phyloP scores from a whole-genome alignment of 2,113 vertebrate genomes.

The Charina bottae region DNA sequence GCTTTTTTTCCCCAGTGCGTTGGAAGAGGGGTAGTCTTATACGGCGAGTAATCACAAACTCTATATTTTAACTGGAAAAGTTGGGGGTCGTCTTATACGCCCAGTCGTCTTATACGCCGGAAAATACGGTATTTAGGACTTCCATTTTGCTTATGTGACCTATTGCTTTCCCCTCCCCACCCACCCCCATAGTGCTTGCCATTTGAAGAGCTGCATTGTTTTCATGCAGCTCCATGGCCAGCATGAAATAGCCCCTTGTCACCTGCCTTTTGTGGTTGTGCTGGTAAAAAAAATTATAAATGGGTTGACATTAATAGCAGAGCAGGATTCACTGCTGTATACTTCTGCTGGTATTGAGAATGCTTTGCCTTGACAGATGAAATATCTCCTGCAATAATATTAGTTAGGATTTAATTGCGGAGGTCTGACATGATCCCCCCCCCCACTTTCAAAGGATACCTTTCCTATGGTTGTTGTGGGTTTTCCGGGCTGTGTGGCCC shows the following conservation, averaged over 20 bases:
- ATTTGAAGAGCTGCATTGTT: conserved; percentile 66
- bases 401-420: conserved; percentile 62
- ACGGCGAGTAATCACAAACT: too few species aligned
- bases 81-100: too few species aligned
- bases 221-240: conserved; percentile 71
- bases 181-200: conserved; percentile 19
- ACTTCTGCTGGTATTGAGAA: conserved; percentile 71
- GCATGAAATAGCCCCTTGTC: conserved; percentile 75
- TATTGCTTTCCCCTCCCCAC: conserved; percentile 13
- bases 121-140: not conserved
- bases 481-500: too few species aligned
- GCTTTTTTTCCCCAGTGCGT: too few species aligned
- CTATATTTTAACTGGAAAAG: too few species aligned
- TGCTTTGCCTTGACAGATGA: conserved; percentile 75
- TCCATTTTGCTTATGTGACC: not conserved
- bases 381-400: conserved; percentile 65
- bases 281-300: conserved; percentile 74
- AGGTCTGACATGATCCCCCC: not conserved
- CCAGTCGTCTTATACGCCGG: too few species aligned
- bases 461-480: too few species aligned
- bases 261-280: conserved; percentile 67
- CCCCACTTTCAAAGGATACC: not conserved
- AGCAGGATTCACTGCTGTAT: conserved; percentile 70
- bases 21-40: too few species aligned
- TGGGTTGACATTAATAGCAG: conserved; percentile 73